Evolutionary conservation across 2,113 vertebrate species (phyloP).

Genomic region (Macquaria ambigua): DNA sequence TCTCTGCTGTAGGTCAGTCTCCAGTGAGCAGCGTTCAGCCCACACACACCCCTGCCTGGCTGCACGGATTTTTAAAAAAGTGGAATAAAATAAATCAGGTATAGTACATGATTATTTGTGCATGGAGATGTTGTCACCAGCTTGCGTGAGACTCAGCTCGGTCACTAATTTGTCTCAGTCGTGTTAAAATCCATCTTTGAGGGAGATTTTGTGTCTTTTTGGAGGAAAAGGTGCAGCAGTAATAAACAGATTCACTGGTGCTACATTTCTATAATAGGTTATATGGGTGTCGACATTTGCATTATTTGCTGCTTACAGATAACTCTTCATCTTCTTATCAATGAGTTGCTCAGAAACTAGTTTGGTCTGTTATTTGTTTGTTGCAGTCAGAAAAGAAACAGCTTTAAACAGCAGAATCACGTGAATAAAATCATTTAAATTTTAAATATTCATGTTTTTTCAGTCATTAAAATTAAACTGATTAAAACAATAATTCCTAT

Average conservation of each 20-base stretch:
- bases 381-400: background rate
- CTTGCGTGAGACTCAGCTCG: background rate
- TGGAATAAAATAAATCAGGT: background rate
- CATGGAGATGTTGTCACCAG: background rate
- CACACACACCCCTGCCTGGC: background rate
- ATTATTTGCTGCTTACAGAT: background rate
- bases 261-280: fast-evolving
- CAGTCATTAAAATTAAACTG: no score
- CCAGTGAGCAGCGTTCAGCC: background rate
- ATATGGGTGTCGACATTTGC: no score
- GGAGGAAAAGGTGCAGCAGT: constrained; percentile 7
- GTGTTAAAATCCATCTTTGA: background rate
- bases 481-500: no score
- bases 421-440: background rate
- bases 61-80: background rate
- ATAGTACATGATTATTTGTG: background rate
- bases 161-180: background rate
- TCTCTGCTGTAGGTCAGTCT: background rate
- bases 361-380: background rate
- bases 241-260: background rate
- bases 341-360: background rate
- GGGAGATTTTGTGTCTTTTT: background rate
- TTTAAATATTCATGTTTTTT: no score
- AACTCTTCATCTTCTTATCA: background rate
- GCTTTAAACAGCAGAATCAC: background rate